Evolutionary conservation across 2,888 invertebrate species (phyloP).

Genomic region (Eugnorisma glareosa): DNA sequence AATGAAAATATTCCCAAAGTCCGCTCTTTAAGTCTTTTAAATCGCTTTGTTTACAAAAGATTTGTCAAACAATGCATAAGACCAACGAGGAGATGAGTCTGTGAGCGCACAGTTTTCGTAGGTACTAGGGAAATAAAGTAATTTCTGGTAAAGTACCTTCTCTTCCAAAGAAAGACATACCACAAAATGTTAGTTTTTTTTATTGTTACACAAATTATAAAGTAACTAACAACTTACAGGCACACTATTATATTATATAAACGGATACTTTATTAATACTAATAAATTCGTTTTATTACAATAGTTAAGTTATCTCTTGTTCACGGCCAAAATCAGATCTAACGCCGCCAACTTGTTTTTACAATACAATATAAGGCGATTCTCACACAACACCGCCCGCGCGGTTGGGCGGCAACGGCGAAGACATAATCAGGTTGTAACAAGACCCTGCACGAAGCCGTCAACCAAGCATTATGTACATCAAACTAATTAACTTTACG

Average conservation of each 20-base stretch:
- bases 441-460: no score
- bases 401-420: neutral
- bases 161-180: neutral
- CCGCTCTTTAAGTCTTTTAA: no score
- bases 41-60: neutral
- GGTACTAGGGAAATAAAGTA: neutral
- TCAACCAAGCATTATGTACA: no score
- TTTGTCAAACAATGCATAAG: neutral
- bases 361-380: neutral
- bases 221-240: neutral
- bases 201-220: conserved; percentile 1
- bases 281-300: neutral
- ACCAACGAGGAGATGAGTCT: neutral
- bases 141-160: neutral
- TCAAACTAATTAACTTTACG: no score
- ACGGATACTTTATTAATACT: conserved; percentile 1
- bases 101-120: no score
- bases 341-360: neutral
- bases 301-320: neutral
- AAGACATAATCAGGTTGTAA: no score
- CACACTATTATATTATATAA: neutral
- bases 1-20: no score
- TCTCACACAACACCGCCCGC: neutral
- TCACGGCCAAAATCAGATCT: neutral
- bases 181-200: neutral